Evolutionary conservation across 2,888 invertebrate species (phyloP), one percentile per base, ranked within the genome.

Genomic region (Callinectes sapidus): DNA sequence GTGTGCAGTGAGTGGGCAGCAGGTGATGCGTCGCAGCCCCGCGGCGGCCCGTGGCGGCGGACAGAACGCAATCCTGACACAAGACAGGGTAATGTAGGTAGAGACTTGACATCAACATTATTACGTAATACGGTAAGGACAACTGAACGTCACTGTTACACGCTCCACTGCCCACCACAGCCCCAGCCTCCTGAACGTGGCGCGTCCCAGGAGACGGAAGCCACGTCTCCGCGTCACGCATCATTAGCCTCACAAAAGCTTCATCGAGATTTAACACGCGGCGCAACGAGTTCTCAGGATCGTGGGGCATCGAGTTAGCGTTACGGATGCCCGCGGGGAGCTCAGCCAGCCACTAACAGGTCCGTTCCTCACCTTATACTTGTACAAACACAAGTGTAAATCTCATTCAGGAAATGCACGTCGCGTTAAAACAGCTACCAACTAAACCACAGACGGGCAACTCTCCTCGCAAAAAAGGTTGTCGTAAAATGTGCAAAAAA

Each of bases 401-500:
- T 81, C 81, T 32, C 81, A 81, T 81, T 81, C 35, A 81, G 81
- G 81, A 81, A 81, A 81, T 81, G 32, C 81, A 81, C 16, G 81
- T 81, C 35, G 16, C 81, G 16, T 39, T 39, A 39, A 81, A 35
- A 81, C 81, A 10, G 35, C 81, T 16, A 81, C 16, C 5, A 35
- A 81, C 35, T 6, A 35, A 81, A 81, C 81, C 81, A 32, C 81
- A 35, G 81, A 81, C 13, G 32, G 81, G 16, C 71, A 71, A 28
- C 35, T 81, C 81, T n/a, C 13, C 10, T 32, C 81, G 16, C 35
- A 32, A 35, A 35, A 81, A 81, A 71, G 28, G 81, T 81, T 81
- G 81, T 35, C 81, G 10, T 71, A 35, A 35, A 81, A 35, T 16
- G n/a, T 35, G 13, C 35, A 81, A 35, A 35, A 81, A 81, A 81